Conservation (phyloP, 2,888 invertebrate genomes). For the Eucriotettix oculatus region DNA sequence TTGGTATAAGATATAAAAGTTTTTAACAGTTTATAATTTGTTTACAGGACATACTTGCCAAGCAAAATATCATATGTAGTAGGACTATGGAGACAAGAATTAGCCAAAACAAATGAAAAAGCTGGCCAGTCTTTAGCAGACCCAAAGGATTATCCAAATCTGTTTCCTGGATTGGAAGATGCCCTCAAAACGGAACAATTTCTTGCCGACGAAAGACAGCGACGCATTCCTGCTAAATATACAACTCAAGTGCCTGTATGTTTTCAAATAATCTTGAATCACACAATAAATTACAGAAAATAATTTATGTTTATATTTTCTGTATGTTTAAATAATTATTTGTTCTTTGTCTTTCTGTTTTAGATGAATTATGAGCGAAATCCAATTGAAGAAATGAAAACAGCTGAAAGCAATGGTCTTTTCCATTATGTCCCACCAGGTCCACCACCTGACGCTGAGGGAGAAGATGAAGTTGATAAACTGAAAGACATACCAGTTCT, state of each 20-base stretch:
- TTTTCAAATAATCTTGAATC: background rate
- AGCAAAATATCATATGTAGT: conserved; percentile 79
- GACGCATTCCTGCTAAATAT: conserved; percentile 37
- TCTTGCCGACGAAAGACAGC: conserved; percentile 29
- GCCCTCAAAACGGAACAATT: conserved; percentile 54
- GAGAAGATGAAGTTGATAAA: background rate
- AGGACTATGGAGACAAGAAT: conserved; percentile 69
- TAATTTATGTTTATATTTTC: background rate
- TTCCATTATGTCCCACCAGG: conserved; percentile 25
- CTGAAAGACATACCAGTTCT: background rate
- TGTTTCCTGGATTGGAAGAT: conserved; percentile 75
- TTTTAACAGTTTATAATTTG: conserved; percentile 5
- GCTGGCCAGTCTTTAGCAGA: conserved; percentile 90
- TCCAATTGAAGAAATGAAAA: conserved; percentile 51
- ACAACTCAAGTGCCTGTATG: conserved; percentile 32
- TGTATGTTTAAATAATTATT: background rate
- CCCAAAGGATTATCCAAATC: conserved; percentile 87
- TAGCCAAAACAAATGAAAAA: conserved; percentile 68
- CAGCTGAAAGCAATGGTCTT: conserved; percentile 34
- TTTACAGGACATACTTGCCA: conserved; percentile 74
- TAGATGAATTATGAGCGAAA: conserved; percentile 50
- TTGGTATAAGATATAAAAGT: no score
- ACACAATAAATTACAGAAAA: background rate
- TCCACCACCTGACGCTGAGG: conserved; percentile 7
- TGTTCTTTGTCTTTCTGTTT: background rate